phyloP scores from a whole-genome alignment of 2,888 invertebrate species.

The Leptinotarsa rubiginosa region DNA sequence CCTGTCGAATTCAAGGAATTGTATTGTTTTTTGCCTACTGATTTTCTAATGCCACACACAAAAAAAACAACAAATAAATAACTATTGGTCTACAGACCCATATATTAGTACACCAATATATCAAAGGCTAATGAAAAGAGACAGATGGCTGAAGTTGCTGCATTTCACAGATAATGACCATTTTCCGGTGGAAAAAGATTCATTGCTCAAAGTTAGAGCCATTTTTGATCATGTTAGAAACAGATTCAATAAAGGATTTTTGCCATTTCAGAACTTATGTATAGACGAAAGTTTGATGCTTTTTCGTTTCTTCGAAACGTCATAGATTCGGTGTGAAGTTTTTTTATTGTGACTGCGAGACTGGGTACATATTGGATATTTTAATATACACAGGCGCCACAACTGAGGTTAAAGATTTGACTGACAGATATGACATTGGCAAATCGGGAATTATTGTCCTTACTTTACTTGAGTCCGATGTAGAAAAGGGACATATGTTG shows the following conservation, averaged over 20 bases:
- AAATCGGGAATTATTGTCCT: too few relatives aligned
- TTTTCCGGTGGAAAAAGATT: neutral
- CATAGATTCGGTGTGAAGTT: conserved; percentile 15
- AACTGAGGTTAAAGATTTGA: neutral
- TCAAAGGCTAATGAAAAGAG: neutral
- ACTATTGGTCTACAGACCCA: neutral
- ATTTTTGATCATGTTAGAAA: conserved; percentile 11
- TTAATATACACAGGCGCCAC: conserved; percentile 4
- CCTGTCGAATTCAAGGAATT: too few relatives aligned
- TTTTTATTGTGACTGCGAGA: conserved; percentile 15
- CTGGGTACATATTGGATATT: conserved; percentile 13
- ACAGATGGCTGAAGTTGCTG: neutral
- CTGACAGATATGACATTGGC: too few relatives aligned
- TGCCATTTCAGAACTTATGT: neutral
- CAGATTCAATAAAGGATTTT: neutral
- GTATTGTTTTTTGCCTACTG: too few relatives aligned
- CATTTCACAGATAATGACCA: neutral
- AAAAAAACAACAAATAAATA: too few relatives aligned
- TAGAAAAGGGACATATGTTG: neutral
- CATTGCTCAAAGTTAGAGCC: neutral
- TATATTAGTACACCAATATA: neutral
- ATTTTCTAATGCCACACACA: too few relatives aligned
- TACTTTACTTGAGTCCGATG: too few relatives aligned
- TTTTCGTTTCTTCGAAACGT: conserved; percentile 8
- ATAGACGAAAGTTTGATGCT: conserved; percentile 3